Evolutionary conservation across 2,888 invertebrate species (phyloP), one percentile per base, ranked within the genome.

Genomic region (Agapostemon virescens): DNA sequence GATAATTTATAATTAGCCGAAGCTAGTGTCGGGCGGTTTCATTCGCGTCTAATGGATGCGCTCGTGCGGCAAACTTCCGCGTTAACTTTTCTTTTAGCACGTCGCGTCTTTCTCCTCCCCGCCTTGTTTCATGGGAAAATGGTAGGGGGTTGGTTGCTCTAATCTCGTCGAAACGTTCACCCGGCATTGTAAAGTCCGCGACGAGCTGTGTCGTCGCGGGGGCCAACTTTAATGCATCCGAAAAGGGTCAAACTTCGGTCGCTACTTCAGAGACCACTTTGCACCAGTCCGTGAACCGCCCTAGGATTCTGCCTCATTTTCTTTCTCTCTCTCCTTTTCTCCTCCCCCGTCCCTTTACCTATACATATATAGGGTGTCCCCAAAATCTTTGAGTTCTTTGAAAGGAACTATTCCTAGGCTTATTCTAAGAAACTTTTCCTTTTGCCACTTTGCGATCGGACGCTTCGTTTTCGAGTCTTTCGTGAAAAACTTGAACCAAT

Each of bases 201-300:
- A 66, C 69, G 84, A 15, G 26, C 40, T 38, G 72, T 78, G 80
- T 78, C 80, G 81, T 79, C 77, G 82, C 40, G 52, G 61, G 74
- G 70, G 73, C 74, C 33, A 85, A 86, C 78, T 86, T 85, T 86
- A 86, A 86, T 86, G 86, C 82, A 87, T 86, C 86, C 84, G 85
- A 87, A 86, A 86, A 86, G 82, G 87, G 85, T 85, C 85, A 83
- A 87, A 86, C 85, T 87, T 86, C 72, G 81, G 52, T 77, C 74
- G 69, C 83, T 84, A 87, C 86, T 87, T 87, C 78, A 71, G 76
- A 69, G 80, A 87, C 83, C 86, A 83, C 86, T 85, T 81, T 82
- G 80, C 79, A 72, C 81, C 74, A 68, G 80, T 81, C 80, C 78
- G 66, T 69, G 79, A 78, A 79, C 76, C 72, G 84, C 81, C 81